Percentiles rank a stretch among this genome's conserved stretches.
Evolutionary conservation across 2,113 vertebrate species (phyloP).

Genomic region (Phoxinus phoxinus): DNA sequence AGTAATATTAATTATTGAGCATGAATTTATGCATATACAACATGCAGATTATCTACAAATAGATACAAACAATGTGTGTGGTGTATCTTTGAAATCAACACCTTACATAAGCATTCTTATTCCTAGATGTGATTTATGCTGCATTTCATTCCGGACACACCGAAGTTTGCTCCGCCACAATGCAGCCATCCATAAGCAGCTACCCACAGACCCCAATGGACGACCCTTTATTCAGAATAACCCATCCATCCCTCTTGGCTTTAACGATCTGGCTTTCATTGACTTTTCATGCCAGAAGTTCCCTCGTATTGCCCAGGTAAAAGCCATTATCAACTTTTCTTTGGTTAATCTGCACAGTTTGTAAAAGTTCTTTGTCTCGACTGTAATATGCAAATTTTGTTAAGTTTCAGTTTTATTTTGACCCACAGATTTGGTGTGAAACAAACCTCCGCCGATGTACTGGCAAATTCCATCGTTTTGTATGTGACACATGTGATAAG

Average conservation of each 20-base stretch:
- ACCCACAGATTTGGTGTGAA: slow-evolving; percentile 92
- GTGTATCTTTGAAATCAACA: not conserved
- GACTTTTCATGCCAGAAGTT: slow-evolving; percentile 98
- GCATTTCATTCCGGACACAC: slow-evolving; percentile 92
- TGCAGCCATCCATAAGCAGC: slow-evolving; percentile 89
- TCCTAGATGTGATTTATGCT: slow-evolving; percentile 92
- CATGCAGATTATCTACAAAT: not conserved
- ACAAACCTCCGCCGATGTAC: slow-evolving; percentile 91
- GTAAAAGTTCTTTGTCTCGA: not conserved
- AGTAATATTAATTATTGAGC: not conserved
- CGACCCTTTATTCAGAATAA: slow-evolving; percentile 98
- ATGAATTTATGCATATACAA: not conserved
- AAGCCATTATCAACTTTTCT: not conserved
- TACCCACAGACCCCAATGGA: slow-evolving; percentile 89
- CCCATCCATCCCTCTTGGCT: slow-evolving; percentile 93
- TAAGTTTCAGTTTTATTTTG: not conserved
- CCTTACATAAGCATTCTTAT: slow-evolving; percentile 7
- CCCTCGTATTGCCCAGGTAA: slow-evolving; percentile 93
- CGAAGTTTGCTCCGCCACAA: slow-evolving; percentile 92
- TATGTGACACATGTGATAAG: slow-evolving; percentile 92
- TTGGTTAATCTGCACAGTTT: not conserved
- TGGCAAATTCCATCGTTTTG: slow-evolving; percentile 91
- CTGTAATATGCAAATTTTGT: not conserved
- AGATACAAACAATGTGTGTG: not conserved
- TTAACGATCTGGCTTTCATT: slow-evolving; percentile 95